These are phyloP conservation scores for Trididemnum miniatum DNA, from an alignment of 23 tunicate species.

Conservation along the genomic window DNA sequence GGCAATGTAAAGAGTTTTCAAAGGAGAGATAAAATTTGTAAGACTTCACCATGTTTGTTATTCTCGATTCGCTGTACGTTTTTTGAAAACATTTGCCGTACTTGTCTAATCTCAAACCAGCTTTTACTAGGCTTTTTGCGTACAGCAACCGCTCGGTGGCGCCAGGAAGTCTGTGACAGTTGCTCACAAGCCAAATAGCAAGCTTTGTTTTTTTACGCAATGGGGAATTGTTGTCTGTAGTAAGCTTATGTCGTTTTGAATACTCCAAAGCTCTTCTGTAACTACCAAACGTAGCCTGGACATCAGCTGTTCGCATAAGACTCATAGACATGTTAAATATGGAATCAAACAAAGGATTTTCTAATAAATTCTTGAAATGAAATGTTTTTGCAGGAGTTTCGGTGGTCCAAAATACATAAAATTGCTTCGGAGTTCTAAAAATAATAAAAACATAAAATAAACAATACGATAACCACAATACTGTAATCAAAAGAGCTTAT, in stretches of 20 bases:
- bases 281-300: constrained; percentile 39
- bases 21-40: constrained; percentile 70
- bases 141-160: constrained; percentile 60
- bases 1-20: constrained; percentile 72
- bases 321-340: constrained; percentile 52
- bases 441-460: no score
- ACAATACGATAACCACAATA: no score
- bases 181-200: constrained; percentile 71
- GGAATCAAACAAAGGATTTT: constrained; percentile 43
- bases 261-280: constrained; percentile 24
- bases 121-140: constrained; percentile 59
- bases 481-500: no score
- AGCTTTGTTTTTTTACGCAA: constrained; percentile 41
- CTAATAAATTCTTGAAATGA: constrained; percentile 22
- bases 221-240: neutral
- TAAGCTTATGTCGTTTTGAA: constrained; percentile 26
- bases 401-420: constrained; percentile 57
- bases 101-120: constrained; percentile 74
- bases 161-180: constrained; percentile 62
- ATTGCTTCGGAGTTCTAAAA: constrained; percentile 45
- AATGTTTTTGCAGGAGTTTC: constrained; percentile 63
- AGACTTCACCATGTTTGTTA: neutral
- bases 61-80: constrained; percentile 5
- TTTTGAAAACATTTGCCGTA: constrained; percentile 67
- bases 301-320: constrained; percentile 51